A percentile compares a stretch with the other conserved stretches of the same genome.
Conservation (phyloP, 2,113 vertebrate genomes). For the Myrmophylax atrothorax region DNA sequence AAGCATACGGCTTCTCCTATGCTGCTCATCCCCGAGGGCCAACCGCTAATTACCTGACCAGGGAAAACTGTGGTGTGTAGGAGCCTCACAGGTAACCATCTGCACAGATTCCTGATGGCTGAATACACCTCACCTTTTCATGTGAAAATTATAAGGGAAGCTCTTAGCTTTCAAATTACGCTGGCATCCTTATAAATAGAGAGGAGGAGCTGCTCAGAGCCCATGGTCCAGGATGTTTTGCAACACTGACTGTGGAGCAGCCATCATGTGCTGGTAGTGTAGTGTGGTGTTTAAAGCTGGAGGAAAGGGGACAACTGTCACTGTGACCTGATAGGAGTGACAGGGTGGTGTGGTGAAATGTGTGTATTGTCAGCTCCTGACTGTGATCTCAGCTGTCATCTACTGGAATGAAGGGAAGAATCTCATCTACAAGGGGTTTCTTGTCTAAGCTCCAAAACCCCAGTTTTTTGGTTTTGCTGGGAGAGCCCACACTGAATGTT, state of each 20-base stretch:
- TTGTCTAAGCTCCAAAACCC: not conserved
- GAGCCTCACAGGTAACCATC: not conserved
- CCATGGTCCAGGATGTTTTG: not conserved
- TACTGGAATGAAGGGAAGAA: not conserved
- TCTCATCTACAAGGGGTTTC: not conserved
- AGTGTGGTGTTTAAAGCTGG: not conserved
- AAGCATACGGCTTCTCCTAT: not conserved
- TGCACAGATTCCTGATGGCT: not conserved
- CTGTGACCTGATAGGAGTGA: not conserved
- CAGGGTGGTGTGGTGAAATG: not conserved
- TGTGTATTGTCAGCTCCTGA: not conserved
- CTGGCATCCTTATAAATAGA: not conserved
- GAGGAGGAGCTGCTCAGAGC: not conserved
- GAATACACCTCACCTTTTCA: not conserved
- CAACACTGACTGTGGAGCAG: fast-evolving
- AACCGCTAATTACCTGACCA: not conserved
- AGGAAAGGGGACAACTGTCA: not conserved
- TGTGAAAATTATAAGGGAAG: not conserved
- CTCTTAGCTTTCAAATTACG: not conserved
- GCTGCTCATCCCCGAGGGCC: not conserved
- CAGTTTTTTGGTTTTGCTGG: not conserved
- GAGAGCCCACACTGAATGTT: not conserved
- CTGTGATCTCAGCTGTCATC: not conserved
- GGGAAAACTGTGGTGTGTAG: not conserved
- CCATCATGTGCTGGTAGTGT: fast-evolving